Base-by-base conservation (phyloP, 1,140 invertebrate genomes). In the Ladona fulva region DNA sequence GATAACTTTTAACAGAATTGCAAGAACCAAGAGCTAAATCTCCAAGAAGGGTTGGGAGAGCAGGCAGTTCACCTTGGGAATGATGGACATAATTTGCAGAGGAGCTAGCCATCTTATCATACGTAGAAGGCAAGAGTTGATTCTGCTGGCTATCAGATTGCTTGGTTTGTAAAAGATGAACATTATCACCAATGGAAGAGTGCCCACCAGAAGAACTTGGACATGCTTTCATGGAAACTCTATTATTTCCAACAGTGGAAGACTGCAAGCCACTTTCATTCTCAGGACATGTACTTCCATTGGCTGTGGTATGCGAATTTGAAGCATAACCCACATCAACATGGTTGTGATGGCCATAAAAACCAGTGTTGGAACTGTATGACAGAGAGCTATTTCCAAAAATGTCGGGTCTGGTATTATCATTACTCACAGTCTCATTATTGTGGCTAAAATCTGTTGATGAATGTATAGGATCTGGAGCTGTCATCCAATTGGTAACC, bases 11-110 rank as follows among this genome's bases (percentile, higher is more conserved):
- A 16, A 66, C n/a, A 19, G 52, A 66, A 12, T 66, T 66, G 77
- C 74, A 85, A 0, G 86, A 87, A n/a, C 87, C 87, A 5, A 90
- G 80, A 0, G 89, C 89, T 22, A 90, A 80, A 83, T 90, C 89
- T 22, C 89, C 88, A 5, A 90, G 87, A 66, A 90, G 80, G 24
- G 88, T 89, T 19, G 89, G 88, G 42, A 90, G 80, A 86, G 86
- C 52, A 66, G 52, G 52, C 52, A 66, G 52, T 22, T 66, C 52
- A 66, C 52, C n/a, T 66, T 66, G 52, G 14, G 52, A 66, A 66
- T 22, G 14, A 22, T 66, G 52, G 14, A 12, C n/a, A 22, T 66
- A 66, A 22, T 22, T 66, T 16, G 14, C 1, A 19, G 52, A 66
- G n/a, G 52, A 66, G 14, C 14, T 66, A 12, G 52, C 1, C 52